Evolutionary conservation across 1,140 invertebrate species (phyloP), one percentile per base, ranked within the genome.

Genomic region (Acromyrmex echinatior): DNA sequence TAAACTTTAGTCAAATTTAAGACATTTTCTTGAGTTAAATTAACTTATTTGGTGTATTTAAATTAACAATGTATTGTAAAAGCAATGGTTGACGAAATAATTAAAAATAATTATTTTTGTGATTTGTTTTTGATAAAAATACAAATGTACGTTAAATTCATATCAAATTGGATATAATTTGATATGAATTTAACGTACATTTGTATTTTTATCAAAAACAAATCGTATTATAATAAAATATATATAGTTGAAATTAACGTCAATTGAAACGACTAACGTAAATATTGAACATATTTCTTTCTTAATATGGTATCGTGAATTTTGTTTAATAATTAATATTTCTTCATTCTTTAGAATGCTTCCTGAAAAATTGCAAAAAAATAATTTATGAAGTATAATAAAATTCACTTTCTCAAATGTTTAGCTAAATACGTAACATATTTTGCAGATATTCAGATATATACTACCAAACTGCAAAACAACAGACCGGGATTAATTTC

Each of bases 401-500:
- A 60, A 60, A 39, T 60, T 60, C n/a, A 39, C 14, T 16, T 14
- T 76, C 12, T 21, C 14, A 25, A 58, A 39, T 25, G 7, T 58
- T 58, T 28, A 21, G 12, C 35, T 21, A 58, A 35, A 16, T 39
- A 14, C 16, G 7, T 10, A 5, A 39, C 18, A 21, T 25, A 6
- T n/a, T 31, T 31, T 77, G 12, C 35, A 31, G 31, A 12, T n/a
- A 66, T 49, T 28, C 16, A 39, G 21, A 5, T 35, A n/a, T 12
- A 18, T 14, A 31, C 18, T n/a, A 31, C 16, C 16, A 16, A 25
- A 39, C n/a, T 18, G 39, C 14, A 45, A 82, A 49, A 76, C 21
- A 73, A 60, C 16, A n/a, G 3, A 21, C n/a, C 21, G 18, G 5
- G 31, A 71, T 79, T 79, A 77, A 80, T n/a, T 81, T 18, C 35